Percentiles rank a stretch among this genome's conserved stretches.
Conservation (phyloP, 2,888 invertebrate genomes). For the Sarcophaga subvicina region DNA sequence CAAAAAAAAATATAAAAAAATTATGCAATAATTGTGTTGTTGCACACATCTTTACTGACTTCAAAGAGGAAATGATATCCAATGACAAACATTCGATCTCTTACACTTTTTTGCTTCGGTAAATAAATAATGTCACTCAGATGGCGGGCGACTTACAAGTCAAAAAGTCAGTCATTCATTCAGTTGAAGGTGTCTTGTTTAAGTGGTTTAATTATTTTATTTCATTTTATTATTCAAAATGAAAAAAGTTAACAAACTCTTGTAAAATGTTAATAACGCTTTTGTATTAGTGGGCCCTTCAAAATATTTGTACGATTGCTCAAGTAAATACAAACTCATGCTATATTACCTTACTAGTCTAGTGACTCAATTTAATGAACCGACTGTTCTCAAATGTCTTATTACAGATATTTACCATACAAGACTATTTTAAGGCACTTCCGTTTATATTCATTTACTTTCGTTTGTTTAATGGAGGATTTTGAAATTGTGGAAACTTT, state of each 20-base stretch:
- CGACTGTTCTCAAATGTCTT: slow-evolving; percentile 54
- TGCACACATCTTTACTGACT: slow-evolving; percentile 49
- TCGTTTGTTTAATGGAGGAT: too few species aligned
- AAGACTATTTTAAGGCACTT: slow-evolving; percentile 17
- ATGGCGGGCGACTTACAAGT: slow-evolving; percentile 28
- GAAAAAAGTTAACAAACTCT: background rate
- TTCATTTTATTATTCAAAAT: too few species aligned
- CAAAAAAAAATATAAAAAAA: slow-evolving; percentile 33
- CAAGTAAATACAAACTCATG: background rate
- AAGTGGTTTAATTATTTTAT: background rate
- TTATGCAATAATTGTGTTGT: slow-evolving; percentile 59
- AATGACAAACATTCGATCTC: slow-evolving; percentile 58
- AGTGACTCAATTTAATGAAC: slow-evolving; percentile 62
- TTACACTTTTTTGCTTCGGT: background rate
- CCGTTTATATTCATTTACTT: slow-evolving; percentile 19
- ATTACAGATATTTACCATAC: background rate
- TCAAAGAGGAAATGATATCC: slow-evolving; percentile 68
- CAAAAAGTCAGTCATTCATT: slow-evolving; percentile 13
- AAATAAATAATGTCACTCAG: background rate
- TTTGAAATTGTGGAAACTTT: too few species aligned
- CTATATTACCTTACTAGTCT: slow-evolving; percentile 56
- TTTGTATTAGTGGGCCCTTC: slow-evolving; percentile 48
- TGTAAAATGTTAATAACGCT: background rate
- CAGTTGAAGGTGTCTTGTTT: slow-evolving; percentile 13
- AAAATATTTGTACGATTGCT: slow-evolving; percentile 14